These are phyloP conservation scores for Diachasmimorpha longicaudata DNA, from an alignment of 1,140 invertebrate genomes.

Conservation along the genomic window DNA sequence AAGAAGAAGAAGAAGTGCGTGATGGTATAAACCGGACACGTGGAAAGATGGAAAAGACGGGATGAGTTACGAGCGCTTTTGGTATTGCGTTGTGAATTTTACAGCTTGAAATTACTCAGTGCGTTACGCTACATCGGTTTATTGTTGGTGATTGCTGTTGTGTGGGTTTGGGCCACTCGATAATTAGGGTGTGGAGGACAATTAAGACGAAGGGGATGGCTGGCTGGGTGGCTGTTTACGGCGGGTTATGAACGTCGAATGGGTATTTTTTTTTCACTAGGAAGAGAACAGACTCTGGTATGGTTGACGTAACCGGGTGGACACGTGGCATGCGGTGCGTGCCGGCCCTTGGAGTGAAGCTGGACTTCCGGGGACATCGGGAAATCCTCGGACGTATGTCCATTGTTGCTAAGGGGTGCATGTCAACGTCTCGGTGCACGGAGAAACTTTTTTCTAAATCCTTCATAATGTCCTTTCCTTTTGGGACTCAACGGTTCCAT, in stretches of 20 bases:
- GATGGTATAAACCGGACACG: conserved; percentile 3
- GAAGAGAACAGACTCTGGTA: not conserved
- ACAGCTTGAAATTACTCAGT: not conserved
- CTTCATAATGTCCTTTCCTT: too few relatives aligned
- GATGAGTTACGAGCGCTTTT: conserved; percentile 24
- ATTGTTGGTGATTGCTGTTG: too few relatives aligned
- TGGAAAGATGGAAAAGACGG: not conserved
- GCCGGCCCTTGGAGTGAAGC: not conserved
- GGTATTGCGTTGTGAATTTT: not conserved
- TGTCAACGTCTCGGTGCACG: not conserved
- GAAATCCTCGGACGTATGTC: too few relatives aligned
- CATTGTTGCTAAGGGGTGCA: not conserved
- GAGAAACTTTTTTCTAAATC: too few relatives aligned
- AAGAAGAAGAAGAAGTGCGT: conserved; percentile 1
- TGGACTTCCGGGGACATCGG: not conserved
- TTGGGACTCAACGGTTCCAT: too few relatives aligned
- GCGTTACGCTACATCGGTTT: too few relatives aligned
- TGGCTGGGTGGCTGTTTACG: too few relatives aligned
- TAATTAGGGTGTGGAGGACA: too few relatives aligned
- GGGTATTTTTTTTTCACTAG: not conserved
- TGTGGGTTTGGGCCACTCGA: too few relatives aligned
- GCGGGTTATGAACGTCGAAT: too few relatives aligned
- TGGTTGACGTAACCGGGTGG: not conserved
- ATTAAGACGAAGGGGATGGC: too few relatives aligned
- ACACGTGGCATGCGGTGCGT: not conserved